These are phyloP conservation scores for Rhagophthalmus giganteus DNA, from an alignment of 2,888 invertebrate species.

Conservation along the genomic window DNA sequence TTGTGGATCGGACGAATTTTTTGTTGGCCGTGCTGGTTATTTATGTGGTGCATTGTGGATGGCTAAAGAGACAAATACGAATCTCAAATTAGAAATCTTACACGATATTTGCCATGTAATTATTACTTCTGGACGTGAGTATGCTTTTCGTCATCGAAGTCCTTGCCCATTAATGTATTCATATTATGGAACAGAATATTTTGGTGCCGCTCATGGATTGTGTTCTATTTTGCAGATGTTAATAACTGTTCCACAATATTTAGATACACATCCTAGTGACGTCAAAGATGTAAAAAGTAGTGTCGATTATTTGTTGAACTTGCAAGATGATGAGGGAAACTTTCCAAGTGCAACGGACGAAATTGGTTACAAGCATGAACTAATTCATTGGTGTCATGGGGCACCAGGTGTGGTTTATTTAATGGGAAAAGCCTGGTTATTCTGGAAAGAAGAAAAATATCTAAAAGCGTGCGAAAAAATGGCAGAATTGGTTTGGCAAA, in stretches of 20 bases:
- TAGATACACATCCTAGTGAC: constrained; percentile 59
- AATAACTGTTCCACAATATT: constrained; percentile 63
- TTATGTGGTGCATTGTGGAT: constrained; percentile 78
- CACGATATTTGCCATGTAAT: constrained; percentile 70
- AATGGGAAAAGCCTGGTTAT: constrained; percentile 77
- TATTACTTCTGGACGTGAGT: constrained; percentile 71
- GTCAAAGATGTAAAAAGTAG: constrained; percentile 64
- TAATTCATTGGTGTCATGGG: constrained; percentile 92
- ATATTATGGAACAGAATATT: constrained; percentile 73
- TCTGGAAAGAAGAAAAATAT: constrained; percentile 75
- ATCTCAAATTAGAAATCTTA: constrained; percentile 58
- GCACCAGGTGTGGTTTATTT: constrained; percentile 81
- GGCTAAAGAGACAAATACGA: constrained; percentile 58
- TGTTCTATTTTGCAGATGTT: constrained; percentile 68
- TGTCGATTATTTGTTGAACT: constrained; percentile 66
- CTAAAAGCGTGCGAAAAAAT: constrained; percentile 68
- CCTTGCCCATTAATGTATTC: constrained; percentile 76
- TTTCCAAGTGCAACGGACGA: constrained; percentile 69
- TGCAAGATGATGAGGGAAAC: constrained; percentile 69
- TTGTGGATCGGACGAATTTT: constrained; percentile 79
- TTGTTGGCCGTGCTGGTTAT: constrained; percentile 85
- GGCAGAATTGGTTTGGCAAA: constrained; percentile 79
- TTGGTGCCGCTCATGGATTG: constrained; percentile 74
- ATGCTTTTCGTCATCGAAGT: constrained; percentile 62
- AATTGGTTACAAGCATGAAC: constrained; percentile 63